Evolutionary conservation across 2,797 vertebrate species (phyloP).

Genomic region (Phoeniculus purpureus): DNA sequence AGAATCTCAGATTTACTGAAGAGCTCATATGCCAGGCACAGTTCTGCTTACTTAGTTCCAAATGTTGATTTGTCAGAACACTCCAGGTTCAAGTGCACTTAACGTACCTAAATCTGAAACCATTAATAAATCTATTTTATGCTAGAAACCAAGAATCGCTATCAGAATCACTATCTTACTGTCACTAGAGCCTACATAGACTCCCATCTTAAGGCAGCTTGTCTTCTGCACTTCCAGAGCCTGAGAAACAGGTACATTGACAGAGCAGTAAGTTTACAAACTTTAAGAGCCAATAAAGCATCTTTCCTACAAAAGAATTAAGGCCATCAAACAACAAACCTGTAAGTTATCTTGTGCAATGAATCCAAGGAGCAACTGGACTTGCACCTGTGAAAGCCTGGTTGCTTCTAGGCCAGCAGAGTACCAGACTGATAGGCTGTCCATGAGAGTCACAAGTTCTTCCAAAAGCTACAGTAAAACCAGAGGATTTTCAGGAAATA

Average conservation of each 20-base stretch:
- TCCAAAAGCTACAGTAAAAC: slow-evolving; percentile 83
- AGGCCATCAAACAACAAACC: slow-evolving; percentile 75
- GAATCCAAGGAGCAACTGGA: slow-evolving; percentile 92
- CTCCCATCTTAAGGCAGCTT: background rate
- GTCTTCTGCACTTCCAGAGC: background rate
- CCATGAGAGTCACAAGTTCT: slow-evolving; percentile 90
- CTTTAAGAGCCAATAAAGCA: background rate
- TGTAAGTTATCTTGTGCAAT: slow-evolving; percentile 92
- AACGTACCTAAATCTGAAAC: background rate
- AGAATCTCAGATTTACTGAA: background rate
- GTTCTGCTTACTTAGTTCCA: background rate
- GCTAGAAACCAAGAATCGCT: background rate
- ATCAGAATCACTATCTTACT: background rate
- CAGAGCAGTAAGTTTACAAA: background rate
- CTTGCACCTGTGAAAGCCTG: slow-evolving; percentile 90
- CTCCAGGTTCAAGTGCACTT: background rate
- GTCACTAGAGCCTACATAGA: background rate
- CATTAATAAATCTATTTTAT: background rate
- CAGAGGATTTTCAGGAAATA: background rate
- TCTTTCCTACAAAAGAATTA: background rate
- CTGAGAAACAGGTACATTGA: background rate
- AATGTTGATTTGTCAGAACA: background rate
- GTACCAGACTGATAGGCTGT: slow-evolving; percentile 93
- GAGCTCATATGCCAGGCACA: background rate
- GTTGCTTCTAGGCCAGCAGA: slow-evolving; percentile 83